These are phyloP conservation scores for Hydra vulgaris DNA, from an alignment of 30 jellyfish, hydroid and myxozoan species.

Conservation along the genomic window DNA sequence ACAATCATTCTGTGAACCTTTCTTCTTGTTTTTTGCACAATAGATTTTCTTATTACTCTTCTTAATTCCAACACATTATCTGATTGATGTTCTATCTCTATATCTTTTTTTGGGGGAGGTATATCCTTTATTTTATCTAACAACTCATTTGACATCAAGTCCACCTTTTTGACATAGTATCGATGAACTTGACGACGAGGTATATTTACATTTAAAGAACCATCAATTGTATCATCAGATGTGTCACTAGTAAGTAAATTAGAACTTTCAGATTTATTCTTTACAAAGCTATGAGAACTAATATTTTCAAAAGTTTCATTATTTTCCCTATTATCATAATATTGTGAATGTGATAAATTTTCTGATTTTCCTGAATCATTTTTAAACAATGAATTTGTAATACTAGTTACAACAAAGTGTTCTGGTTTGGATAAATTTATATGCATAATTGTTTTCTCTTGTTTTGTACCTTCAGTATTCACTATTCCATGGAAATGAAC, in stretches of 20 bases:
- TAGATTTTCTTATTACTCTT: background rate
- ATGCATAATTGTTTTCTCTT: background rate
- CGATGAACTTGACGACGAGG: slow-evolving; percentile 3
- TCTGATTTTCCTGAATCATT: slow-evolving; percentile 2
- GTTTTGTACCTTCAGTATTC: slow-evolving; percentile 31
- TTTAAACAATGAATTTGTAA: background rate
- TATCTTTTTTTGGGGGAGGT: too few relatives aligned
- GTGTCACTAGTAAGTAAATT: too few relatives aligned
- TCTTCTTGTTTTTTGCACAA: background rate
- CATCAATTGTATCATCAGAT: too few relatives aligned
- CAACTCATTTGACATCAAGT: background rate
- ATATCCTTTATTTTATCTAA: background rate
- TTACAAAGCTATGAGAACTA: background rate
- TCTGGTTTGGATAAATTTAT: background rate
- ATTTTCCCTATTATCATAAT: background rate
- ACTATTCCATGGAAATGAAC: background rate
- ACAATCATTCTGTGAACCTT: background rate
- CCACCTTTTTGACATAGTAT: background rate
- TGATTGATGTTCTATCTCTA: too few relatives aligned
- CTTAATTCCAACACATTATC: background rate
- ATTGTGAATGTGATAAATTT: background rate
- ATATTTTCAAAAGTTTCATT: slow-evolving; percentile 3
- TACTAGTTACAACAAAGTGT: slow-evolving; percentile 31
- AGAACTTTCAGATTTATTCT: background rate
- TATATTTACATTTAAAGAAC: background rate